These are phyloP conservation scores for Hemicentrotus pulcherrimus DNA, from an alignment of 35 echinoderm and acorn worm genomes.

Conservation along the genomic window DNA sequence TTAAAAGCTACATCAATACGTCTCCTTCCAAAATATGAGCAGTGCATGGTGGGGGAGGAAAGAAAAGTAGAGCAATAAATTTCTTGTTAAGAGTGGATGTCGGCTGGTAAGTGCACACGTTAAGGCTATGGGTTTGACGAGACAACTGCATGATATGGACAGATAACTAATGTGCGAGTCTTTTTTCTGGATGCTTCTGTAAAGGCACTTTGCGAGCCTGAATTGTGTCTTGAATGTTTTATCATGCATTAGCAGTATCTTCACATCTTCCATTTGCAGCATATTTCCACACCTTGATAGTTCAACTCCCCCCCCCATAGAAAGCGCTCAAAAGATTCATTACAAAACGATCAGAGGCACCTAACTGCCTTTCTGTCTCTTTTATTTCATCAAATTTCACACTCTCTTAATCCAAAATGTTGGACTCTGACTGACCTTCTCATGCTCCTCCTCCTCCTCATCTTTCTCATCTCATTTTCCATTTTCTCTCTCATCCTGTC, in stretches of 20 bases:
- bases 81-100: conserved; percentile 42
- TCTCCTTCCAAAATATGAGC: conserved; percentile 37
- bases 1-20: conserved; percentile 48
- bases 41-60: not conserved
- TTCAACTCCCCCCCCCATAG: too few species aligned
- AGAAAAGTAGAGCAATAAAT: conserved; percentile 47
- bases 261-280: not conserved
- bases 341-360: not conserved
- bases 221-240: not conserved
- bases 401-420: too few species aligned
- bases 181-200: conserved; percentile 1
- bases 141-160: not conserved
- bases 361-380: not conserved
- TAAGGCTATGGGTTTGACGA: not conserved
- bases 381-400: not conserved
- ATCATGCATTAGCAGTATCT: not conserved
- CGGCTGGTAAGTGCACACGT: not conserved
- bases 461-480: not conserved
- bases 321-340: too few species aligned
- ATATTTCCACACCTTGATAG: not conserved
- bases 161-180: not conserved
- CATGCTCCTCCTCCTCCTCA: not conserved
- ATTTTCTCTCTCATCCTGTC: not conserved
- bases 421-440: not conserved
- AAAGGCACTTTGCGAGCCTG: not conserved